phyloP scores from a whole-genome alignment of 2,113 vertebrate genomes.

The Lamprologus callipterus region DNA sequence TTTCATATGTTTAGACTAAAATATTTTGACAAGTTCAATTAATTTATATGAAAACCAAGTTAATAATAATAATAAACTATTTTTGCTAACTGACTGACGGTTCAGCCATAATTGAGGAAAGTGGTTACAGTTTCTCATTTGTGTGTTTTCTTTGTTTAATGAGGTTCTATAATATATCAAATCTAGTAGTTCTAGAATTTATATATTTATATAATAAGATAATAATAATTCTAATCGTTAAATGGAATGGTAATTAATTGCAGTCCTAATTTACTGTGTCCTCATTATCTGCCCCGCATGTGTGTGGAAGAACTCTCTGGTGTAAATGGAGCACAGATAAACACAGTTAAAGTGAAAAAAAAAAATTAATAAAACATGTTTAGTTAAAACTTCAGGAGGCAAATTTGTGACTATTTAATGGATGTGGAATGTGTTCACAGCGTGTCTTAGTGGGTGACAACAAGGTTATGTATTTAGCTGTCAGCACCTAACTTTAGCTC shows the following conservation, averaged over 20 bases:
- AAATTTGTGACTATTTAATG: not conserved
- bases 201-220: not conserved
- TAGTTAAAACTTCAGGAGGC: not conserved
- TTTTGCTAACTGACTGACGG: not conserved
- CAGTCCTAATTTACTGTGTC: not conserved
- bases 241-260: not conserved
- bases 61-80: not conserved
- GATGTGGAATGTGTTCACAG: not conserved
- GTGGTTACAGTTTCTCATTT: not conserved
- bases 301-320: not conserved
- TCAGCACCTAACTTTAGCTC: constrained; percentile 20
- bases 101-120: not conserved
- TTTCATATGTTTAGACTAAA: not conserved
- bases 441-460: not conserved
- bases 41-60: not conserved
- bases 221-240: not conserved
- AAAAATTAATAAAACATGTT: not conserved
- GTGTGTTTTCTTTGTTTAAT: not conserved
- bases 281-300: not conserved
- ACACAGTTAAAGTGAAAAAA: not conserved
- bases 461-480: not conserved
- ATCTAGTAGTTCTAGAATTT: not conserved
- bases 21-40: not conserved
- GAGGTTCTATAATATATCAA: not conserved
- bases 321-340: not conserved